A percentile compares a stretch with the other conserved stretches of the same genome.
These are phyloP conservation scores for Oryzias woworae DNA, from an alignment of 2,113 vertebrate species.

Conservation along the genomic window DNA sequence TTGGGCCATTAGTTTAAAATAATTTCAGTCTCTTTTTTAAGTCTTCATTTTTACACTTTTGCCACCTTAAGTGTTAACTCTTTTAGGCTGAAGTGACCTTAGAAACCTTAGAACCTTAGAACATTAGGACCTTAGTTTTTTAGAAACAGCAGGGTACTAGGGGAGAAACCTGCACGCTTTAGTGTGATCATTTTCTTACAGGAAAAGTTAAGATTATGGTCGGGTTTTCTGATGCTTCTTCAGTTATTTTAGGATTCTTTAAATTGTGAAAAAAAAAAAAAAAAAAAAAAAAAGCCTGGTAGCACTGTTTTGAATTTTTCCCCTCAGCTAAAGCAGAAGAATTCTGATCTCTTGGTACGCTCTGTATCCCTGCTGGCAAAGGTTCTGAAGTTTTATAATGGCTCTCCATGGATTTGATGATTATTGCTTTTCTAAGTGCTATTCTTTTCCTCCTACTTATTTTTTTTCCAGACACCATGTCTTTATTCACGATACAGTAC, in stretches of 20 bases:
- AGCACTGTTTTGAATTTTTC: constrained; percentile 63
- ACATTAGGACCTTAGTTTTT: background rate
- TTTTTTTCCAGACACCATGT: constrained; percentile 34
- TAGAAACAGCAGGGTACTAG: constrained; percentile 17
- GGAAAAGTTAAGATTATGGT: constrained; percentile 39
- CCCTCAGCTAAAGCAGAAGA: constrained; percentile 63
- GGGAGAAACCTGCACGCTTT: constrained; percentile 34
- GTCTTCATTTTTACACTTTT: constrained; percentile 18
- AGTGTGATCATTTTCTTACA: constrained; percentile 44
- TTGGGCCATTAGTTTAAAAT: background rate
- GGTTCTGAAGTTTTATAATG: constrained; percentile 64
- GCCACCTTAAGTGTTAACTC: constrained; percentile 45
- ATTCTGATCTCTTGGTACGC: constrained; percentile 63
- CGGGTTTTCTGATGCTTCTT: constrained; percentile 45
- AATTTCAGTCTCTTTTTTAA: constrained; percentile 2
- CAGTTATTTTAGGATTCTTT: constrained; percentile 38
- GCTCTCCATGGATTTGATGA: constrained; percentile 68
- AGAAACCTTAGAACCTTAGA: background rate
- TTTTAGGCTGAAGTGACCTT: constrained; percentile 29
- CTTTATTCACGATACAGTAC: constrained; percentile 24
- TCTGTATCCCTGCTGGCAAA: constrained; percentile 62
- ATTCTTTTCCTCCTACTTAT: constrained; percentile 50
- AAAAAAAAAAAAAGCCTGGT: constrained; percentile 57
- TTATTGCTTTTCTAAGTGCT: constrained; percentile 61
- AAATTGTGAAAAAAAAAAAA: constrained; percentile 3